Conservation (phyloP, 2,888 invertebrate species). For the Lepidocyrtinus sp. region DNA sequence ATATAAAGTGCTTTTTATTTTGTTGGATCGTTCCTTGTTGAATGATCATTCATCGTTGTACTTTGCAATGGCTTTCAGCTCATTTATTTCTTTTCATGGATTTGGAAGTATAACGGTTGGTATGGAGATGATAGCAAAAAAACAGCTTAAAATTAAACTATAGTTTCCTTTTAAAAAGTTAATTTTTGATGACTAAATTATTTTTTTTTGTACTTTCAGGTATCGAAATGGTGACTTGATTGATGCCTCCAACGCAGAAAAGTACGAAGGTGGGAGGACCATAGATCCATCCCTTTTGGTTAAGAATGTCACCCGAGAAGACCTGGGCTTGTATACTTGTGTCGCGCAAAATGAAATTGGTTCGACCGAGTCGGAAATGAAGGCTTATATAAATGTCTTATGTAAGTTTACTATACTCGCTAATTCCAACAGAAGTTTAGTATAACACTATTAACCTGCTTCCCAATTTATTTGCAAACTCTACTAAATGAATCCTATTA, state of each 20-base stretch:
- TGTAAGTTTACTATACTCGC: constrained; percentile 87
- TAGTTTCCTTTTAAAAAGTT: not conserved
- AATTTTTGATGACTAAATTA: not conserved
- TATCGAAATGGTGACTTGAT: constrained; percentile 71
- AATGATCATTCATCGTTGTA: too few relatives aligned
- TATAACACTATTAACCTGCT: too few relatives aligned
- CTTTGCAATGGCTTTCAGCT: too few relatives aligned
- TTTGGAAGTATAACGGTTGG: too few relatives aligned
- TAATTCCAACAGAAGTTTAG: too few relatives aligned
- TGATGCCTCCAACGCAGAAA: constrained; percentile 72
- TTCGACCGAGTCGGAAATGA: constrained; percentile 81
- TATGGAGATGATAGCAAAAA: too few relatives aligned
- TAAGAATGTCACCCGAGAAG: constrained; percentile 81
- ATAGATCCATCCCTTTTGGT: constrained; percentile 85
- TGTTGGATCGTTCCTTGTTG: too few relatives aligned
- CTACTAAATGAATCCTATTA: not conserved
- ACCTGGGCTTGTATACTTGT: constrained; percentile 90
- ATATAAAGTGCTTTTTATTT: too few relatives aligned
- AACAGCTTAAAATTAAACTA: not conserved
- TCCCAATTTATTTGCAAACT: too few relatives aligned
- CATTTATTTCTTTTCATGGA: too few relatives aligned
- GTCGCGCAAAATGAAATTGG: constrained; percentile 86
- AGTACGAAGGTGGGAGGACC: constrained; percentile 84
- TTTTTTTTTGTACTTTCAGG: too few relatives aligned
- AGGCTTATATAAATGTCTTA: constrained; percentile 83